These are phyloP conservation scores for Cenopis cana DNA, from an alignment of 2,888 invertebrate species.

Conservation along the genomic window DNA sequence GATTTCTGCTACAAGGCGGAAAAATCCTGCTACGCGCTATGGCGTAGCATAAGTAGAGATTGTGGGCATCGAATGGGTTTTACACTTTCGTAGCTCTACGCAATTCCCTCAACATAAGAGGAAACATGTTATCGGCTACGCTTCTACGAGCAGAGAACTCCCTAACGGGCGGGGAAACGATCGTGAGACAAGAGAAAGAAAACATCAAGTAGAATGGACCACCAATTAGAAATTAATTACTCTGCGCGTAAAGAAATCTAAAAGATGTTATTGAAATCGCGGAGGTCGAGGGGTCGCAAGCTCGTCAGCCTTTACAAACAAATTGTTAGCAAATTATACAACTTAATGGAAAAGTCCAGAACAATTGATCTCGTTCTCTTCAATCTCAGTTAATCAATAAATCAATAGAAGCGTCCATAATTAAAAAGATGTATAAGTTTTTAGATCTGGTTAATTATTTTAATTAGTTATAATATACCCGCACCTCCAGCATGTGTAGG, in stretches of 20 bases:
- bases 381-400: slow-evolving; percentile 9
- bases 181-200: background rate
- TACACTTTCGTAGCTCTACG: no score
- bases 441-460: background rate
- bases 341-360: slow-evolving; percentile 10
- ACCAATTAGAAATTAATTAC: slow-evolving; percentile 27
- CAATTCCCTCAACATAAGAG: no score
- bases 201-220: background rate
- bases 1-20: no score
- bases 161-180: background rate
- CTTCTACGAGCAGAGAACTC: no score
- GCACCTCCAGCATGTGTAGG: no score
- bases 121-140: no score
- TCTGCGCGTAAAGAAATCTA: slow-evolving; percentile 15
- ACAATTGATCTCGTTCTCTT: slow-evolving; percentile 21
- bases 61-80: no score
- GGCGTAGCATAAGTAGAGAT: no score
- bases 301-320: slow-evolving; percentile 27
- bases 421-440: slow-evolving; percentile 5
- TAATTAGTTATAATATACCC: background rate
- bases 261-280: slow-evolving; percentile 27
- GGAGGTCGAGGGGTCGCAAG: slow-evolving; percentile 18
- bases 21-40: no score
- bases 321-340: slow-evolving; percentile 29
- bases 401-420: slow-evolving; percentile 3